Base-by-base conservation (phyloP, 2,797 vertebrate genomes). In the Xerus rutilus region DNA sequence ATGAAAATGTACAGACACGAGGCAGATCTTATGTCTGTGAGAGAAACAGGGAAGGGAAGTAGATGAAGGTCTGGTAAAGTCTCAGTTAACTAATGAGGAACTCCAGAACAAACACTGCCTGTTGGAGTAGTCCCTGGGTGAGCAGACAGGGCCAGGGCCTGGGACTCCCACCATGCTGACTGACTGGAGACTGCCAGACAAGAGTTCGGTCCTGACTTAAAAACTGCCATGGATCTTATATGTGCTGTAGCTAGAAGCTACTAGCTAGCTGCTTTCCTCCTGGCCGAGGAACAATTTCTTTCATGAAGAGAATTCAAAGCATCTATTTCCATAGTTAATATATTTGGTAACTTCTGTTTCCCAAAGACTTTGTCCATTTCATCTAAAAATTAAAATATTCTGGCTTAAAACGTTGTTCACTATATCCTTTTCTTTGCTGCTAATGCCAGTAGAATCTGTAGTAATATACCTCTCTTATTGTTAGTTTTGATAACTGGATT, bases 361-460 rank as follows among this genome's bases (percentile, higher is more conserved):
- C 57, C 64, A 35, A 69, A 43, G 9, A 15, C 25, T 72, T 54
- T 39, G 13, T 45, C 45, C 21, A 83, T 72, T 83, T 87, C 12
- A 76, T 49, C 69, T 72, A 82, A 76, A 77, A 79, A 32, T 62
- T 64, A 92, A 47, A 82, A 89, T 39, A 54, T 28, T n/a, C 20
- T 70, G 43, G 17, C 30, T 54, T 67, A 86, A 52, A 86, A 52
- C 77, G 64, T 72, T 14, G 49, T 59, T 54, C 18, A 8, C 6
- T 84, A 85, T 8, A 76, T 70, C 17, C 23, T 64, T 85, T 72
- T 69, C 45, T 32, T 92, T 86, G 45, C 52, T 96, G 70, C 87
- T 64, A 54, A 25, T 83, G 32, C 35, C 73, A 79, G 25, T 35
- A 79, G 14, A 15, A 17, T 21, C 14, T 82, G 3, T 43, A 54